Conservation (phyloP, 2,797 vertebrate genomes). For the Alfaro cultratus region DNA sequence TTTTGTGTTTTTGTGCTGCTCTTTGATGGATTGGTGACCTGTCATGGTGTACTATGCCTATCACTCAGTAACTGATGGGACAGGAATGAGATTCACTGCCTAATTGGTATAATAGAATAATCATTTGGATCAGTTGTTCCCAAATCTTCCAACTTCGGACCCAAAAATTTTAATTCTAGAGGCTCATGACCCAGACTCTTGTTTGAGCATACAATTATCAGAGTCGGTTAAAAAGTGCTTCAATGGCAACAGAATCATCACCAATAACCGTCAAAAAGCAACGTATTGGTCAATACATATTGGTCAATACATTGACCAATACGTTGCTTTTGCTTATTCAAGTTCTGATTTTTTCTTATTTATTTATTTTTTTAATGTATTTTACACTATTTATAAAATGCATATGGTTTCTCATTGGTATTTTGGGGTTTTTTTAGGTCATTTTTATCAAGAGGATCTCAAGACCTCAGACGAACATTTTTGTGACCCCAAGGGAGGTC, state of each 20-base stretch:
- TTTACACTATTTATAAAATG: not conserved
- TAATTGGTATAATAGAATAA: not conserved
- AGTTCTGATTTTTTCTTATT: not conserved
- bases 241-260: not conserved
- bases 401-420: not conserved
- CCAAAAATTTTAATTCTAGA: not conserved
- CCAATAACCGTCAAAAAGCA: not conserved
- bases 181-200: not conserved
- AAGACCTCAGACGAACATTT: not conserved
- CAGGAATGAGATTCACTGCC: not conserved
- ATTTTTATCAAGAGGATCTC: not conserved
- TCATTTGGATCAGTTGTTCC: not conserved
- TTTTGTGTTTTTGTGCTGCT: not conserved
- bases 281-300: no score
- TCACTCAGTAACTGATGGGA: not conserved
- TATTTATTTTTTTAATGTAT: not conserved
- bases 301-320: not conserved
- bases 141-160: not conserved
- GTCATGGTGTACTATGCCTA: not conserved
- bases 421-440: not conserved
- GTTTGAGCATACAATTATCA: not conserved
- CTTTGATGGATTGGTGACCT: not conserved
- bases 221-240: not conserved
- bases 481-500: not conserved
- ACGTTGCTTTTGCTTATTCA: not conserved